Percentiles rank a stretch among this genome's conserved stretches.
Conservation (phyloP, 2,797 vertebrate genomes). For the Sarcoramphus papa region DNA sequence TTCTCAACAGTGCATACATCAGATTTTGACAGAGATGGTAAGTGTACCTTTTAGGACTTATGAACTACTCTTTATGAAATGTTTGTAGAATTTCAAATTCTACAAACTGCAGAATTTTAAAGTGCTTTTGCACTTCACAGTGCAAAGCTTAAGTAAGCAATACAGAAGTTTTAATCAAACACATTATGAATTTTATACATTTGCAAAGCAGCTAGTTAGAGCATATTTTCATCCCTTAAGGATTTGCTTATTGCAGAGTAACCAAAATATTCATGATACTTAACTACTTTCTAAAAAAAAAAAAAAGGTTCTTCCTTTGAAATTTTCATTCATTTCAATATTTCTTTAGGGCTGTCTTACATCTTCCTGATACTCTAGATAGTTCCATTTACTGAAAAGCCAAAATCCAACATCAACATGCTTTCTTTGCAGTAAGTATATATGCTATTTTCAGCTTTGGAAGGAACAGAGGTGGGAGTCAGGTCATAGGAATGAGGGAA, state of each 20-base stretch:
- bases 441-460: not conserved
- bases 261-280: not conserved
- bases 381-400: not conserved
- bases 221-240: not conserved
- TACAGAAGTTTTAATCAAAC: conserved; percentile 11
- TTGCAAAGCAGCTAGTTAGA: not conserved
- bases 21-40: not conserved
- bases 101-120: too few relatives aligned
- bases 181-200: not conserved
- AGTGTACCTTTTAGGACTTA: not conserved
- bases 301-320: not conserved
- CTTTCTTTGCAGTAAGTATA: not conserved
- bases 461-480: not conserved
- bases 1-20: not conserved
- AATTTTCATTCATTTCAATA: not conserved
- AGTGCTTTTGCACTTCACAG: not conserved
- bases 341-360: not conserved
- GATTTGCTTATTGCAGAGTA: not conserved
- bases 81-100: not conserved
- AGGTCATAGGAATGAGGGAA: not conserved
- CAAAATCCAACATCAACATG: not conserved
- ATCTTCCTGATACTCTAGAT: not conserved
- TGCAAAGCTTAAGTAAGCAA: not conserved
- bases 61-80: not conserved
- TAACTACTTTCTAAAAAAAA: not conserved